Evolutionary conservation across 2,797 vertebrate genomes (phyloP), one percentile per base, ranked within the genome.

Genomic region (Psittacula derbiana): DNA sequence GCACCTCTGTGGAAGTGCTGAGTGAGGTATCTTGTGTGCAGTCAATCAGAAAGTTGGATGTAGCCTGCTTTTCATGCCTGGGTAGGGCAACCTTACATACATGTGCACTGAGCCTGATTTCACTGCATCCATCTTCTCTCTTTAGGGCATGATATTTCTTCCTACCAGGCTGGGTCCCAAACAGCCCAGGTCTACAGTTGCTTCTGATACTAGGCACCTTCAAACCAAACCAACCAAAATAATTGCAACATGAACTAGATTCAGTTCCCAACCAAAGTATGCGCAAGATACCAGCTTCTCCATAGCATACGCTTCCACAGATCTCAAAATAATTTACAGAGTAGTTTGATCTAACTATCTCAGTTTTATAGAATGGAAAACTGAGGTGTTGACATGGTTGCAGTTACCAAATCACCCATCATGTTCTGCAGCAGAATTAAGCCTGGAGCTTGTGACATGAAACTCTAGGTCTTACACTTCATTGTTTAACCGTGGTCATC

Each of bases 91-190:
- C 18, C 30, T 52, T 47, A 16, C 8, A 6, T 0, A 0, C 8
- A 12, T 0, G 0, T 4, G 9, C 19, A 7, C 7, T 17, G 43
- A 27, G 8, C 15, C 2, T 2, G 43, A 23, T 41, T 86, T 79
- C 53, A 30, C 19, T 7, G 2, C 46, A 16, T 8, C 9, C 15
- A 5, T 24, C 30, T 24, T 16, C 27, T 85, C 46, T 62, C 27
- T 11, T 36, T 15, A 15, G 30, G 21, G 46, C 24, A 2, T 20
- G 25, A 60, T 8, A 18, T 41, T 47, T 27, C 12, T 80, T 69
- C 46, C 57, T 65, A 8, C 21, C 28, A 69, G 19, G 2, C 0
- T 2, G 3, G 18, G 23, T 36, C 18, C 13, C 38, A 78, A 47
- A 28, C 12, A 86, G 8, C 12, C 10, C 5, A 31, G 18, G 11